A percentile compares a stretch with the other conserved stretches of the same genome.
These are phyloP conservation scores for Sylvilagus floridanus DNA, from an alignment of 2,797 vertebrate genomes.

Conservation along the genomic window DNA sequence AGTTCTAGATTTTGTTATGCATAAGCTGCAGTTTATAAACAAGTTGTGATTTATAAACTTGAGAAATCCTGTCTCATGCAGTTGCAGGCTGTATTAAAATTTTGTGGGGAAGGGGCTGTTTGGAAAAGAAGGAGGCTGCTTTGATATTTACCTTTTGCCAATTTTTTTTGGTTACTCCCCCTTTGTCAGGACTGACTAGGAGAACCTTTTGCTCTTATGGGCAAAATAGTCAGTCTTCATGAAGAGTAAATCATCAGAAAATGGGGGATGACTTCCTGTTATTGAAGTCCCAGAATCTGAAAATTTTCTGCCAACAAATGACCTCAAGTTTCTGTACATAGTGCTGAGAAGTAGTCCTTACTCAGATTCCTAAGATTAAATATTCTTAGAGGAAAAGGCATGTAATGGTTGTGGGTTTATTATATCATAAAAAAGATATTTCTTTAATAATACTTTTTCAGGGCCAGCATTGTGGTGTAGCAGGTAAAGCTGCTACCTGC, in stretches of 20 bases:
- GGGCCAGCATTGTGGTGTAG: no score
- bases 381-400: background rate
- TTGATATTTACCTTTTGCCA: background rate
- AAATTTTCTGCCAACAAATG: background rate
- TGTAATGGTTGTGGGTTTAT: background rate
- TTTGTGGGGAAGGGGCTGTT: background rate
- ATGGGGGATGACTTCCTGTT: background rate
- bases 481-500: no score
- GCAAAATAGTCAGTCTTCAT: background rate
- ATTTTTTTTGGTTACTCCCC: background rate
- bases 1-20: background rate
- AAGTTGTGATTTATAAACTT: slow-evolving; percentile 9
- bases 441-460: background rate
- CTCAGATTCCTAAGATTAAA: background rate
- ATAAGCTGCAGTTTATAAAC: background rate
- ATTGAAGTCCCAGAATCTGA: background rate
- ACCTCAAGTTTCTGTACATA: slow-evolving; percentile 9
- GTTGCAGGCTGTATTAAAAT: background rate
- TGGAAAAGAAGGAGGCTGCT: background rate
- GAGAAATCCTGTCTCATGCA: background rate
- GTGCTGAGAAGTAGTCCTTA: background rate
- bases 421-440: background rate
- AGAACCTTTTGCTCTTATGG: background rate
- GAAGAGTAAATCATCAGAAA: background rate
- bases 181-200: background rate